A percentile compares a stretch with the other conserved stretches of the same genome.
phyloP scores from a whole-genome alignment of 2,888 invertebrate species.

The Mesochorus sp. region DNA sequence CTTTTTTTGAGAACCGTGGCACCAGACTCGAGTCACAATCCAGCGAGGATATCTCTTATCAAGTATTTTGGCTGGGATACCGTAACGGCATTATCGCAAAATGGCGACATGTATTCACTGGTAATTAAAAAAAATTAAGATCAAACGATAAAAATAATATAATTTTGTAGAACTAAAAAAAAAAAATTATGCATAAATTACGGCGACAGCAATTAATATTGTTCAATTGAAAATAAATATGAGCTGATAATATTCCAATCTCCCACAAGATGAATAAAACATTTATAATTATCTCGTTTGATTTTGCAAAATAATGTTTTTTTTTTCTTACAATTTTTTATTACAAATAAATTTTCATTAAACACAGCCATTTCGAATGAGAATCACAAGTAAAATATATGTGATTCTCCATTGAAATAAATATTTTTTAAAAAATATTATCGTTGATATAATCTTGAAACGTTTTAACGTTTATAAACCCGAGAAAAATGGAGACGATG shows the following conservation, averaged over 20 bases:
- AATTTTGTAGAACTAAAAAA: too few relatives aligned
- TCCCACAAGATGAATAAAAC: neutral
- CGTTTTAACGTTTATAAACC: slow-evolving; percentile 32
- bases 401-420: too few relatives aligned
- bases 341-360: slow-evolving; percentile 16
- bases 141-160: too few relatives aligned
- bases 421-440: too few relatives aligned
- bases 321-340: neutral
- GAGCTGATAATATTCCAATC: too few relatives aligned
- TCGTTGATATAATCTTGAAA: slow-evolving; percentile 37
- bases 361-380: neutral
- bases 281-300: neutral
- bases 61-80: slow-evolving; percentile 92
- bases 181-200: neutral
- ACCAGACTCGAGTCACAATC: slow-evolving; percentile 95
- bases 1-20: slow-evolving; percentile 95
- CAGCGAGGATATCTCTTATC: slow-evolving; percentile 92
- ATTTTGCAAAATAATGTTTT: neutral
- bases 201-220: neutral
- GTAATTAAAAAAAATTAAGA: slow-evolving; percentile 77
- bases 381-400: too few relatives aligned
- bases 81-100: slow-evolving; percentile 93
- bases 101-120: slow-evolving; percentile 92
- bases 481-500: slow-evolving; percentile 6
- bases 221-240: neutral